phyloP scores from a whole-genome alignment of 2,888 invertebrate genomes.

The Leptura quadrifasciata region DNA sequence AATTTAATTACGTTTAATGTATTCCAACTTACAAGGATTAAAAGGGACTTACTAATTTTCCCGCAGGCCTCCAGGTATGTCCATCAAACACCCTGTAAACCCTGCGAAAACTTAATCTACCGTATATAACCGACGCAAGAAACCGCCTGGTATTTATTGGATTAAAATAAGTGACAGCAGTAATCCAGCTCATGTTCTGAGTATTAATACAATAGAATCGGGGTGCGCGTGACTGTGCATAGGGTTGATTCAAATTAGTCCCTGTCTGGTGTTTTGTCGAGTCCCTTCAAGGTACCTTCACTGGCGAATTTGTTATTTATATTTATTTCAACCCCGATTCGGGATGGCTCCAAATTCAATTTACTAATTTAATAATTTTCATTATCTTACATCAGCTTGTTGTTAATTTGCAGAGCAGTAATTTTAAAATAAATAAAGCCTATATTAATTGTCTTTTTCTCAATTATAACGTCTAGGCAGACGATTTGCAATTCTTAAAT shows the following conservation, averaged over 20 bases:
- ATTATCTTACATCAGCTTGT: constrained; percentile 12
- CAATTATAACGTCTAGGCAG: no score
- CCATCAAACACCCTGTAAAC: constrained; percentile 30
- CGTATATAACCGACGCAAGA: constrained; percentile 17
- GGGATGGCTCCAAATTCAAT: constrained; percentile 19
- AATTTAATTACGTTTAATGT: not conserved
- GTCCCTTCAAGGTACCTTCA: constrained; percentile 8
- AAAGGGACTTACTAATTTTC: not conserved
- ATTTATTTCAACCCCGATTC: constrained; percentile 9
- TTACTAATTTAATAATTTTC: constrained; percentile 9
- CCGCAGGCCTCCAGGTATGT: constrained; percentile 5
- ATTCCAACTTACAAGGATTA: constrained; percentile 12
- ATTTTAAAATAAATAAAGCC: no score
- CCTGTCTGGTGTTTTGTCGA: constrained; percentile 19
- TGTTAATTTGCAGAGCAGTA: no score
- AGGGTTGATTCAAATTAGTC: constrained; percentile 32
- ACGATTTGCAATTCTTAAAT: no score
- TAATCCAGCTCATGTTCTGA: constrained; percentile 20
- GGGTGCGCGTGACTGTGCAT: constrained; percentile 13
- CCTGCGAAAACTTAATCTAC: constrained; percentile 29
- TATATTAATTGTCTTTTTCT: no score
- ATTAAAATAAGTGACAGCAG: constrained; percentile 35
- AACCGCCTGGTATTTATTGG: constrained; percentile 35
- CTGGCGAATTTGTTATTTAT: constrained; percentile 6
- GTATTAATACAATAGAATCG: constrained; percentile 15